Base-by-base conservation (phyloP, 2,113 vertebrate species). In the Carollia perspicillata region DNA sequence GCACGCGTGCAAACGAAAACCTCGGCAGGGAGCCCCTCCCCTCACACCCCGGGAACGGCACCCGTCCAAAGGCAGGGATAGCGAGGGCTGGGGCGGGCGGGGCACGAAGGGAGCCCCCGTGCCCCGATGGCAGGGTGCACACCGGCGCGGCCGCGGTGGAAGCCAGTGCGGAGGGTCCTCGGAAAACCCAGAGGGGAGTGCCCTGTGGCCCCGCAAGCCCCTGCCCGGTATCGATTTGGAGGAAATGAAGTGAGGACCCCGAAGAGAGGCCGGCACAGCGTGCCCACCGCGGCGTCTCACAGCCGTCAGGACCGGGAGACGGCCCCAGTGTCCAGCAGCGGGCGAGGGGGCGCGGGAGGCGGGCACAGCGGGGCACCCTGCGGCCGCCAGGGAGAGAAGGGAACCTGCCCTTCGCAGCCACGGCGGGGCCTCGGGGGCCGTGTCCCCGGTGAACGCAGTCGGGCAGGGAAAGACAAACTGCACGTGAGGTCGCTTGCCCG, bases 201-300 rank as follows among this genome's bases (percentile, higher is more conserved):
- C 11, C 55, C 23, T 58, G 22, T 23, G 53, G 22, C 53, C 55
- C 55, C 7, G 3, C 22, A 58, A 10, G 8, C 55, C 55, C 8
- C 55, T 26, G 10, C 8, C 8, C 1, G 23, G 58, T 11, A 28
- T 12, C 28, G 6, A 26, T 60, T 26, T 28, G 23, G 23, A 60
- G 58, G 58, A 60, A 11, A 60, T 60, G 58, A 60, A 28, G 22
- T 12, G 1, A 60, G 23, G 11, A 1, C 22, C 18, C 18, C 3
- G 0, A 3, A 37, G 14, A n/a, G 14, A 17, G 1, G 3, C 8
- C 20, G 2, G 14, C 37, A 0, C 30, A 6, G 6, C 26, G 0
- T 0, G 8, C 10, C 35, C 53, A 5, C 22, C 1, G 55, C 23
- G 8, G 22, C 23, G 23, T 58, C 55, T n/a, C 77, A 6, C 37